These are phyloP conservation scores for Pteropus rufus DNA, from an alignment of 2,797 vertebrate species.

Conservation along the genomic window DNA sequence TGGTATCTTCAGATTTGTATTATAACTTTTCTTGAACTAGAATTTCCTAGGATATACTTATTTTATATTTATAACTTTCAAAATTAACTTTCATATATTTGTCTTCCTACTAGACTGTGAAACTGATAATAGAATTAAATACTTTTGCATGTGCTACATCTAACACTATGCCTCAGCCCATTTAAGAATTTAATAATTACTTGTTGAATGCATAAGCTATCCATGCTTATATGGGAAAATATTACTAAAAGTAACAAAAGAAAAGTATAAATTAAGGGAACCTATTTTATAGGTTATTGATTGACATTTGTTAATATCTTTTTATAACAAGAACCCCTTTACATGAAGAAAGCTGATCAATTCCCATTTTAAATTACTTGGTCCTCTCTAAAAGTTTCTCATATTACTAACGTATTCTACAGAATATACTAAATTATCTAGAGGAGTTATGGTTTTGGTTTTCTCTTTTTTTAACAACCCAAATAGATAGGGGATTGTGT, in stretches of 20 bases:
- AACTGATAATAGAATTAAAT: neutral
- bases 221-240: neutral
- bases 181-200: conserved; percentile 12
- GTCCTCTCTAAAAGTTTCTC: neutral
- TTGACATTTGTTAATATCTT: neutral
- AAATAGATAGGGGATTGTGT: neutral
- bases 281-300: neutral
- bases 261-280: neutral
- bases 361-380: neutral
- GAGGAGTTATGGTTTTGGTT: neutral
- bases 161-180: neutral
- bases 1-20: neutral
- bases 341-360: neutral
- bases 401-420: neutral
- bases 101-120: neutral
- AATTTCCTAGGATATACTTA: neutral
- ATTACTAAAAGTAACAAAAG: neutral
- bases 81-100: neutral
- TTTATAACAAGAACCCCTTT: neutral
- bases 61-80: neutral
- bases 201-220: neutral
- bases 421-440: neutral
- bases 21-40: neutral
- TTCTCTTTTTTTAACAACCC: neutral
- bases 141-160: neutral